Evolutionary conservation across 2,797 vertebrate species (phyloP).

Genomic region (Sebastes miniatus): DNA sequence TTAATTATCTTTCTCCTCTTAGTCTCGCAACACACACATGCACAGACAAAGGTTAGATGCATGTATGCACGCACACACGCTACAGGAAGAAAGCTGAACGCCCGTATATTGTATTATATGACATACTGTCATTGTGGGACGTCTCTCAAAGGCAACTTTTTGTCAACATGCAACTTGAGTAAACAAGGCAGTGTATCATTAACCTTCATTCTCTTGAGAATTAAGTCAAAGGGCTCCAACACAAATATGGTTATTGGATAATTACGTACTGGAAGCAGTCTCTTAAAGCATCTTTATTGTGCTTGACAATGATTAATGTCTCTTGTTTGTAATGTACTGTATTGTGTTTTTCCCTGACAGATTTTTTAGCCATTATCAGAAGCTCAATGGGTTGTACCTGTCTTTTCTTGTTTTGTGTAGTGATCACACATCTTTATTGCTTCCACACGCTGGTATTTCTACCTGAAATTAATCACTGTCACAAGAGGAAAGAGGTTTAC

Average conservation of each 20-base stretch:
- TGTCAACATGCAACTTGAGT: constrained; percentile 13
- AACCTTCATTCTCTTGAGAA: constrained; percentile 48
- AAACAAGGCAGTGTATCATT: constrained; percentile 48
- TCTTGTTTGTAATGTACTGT: constrained; percentile 24
- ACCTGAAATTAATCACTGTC: constrained; percentile 67
- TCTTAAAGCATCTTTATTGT: constrained; percentile 12
- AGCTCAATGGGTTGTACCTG: constrained; percentile 27
- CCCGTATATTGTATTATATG: not conserved
- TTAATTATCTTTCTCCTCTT: constrained; percentile 58
- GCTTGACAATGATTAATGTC: constrained; percentile 56
- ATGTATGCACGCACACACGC: not conserved
- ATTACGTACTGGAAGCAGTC: constrained; percentile 34
- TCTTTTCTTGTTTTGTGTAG: constrained; percentile 33
- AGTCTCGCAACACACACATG: constrained; percentile 27
- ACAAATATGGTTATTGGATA: constrained; percentile 41
- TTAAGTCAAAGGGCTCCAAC: constrained; percentile 27
- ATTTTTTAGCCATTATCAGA: constrained; percentile 32
- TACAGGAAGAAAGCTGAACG: not conserved
- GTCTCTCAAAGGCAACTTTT: not conserved
- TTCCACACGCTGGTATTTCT: constrained; percentile 38
- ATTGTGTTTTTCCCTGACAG: constrained; percentile 34
- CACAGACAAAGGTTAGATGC: constrained; percentile 26
- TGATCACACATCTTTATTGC: constrained; percentile 54
- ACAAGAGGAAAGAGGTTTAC: constrained; percentile 19
- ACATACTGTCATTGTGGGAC: not conserved